phyloP scores from a whole-genome alignment of 2,113 vertebrate species.

The Rafetus swinhoei region DNA sequence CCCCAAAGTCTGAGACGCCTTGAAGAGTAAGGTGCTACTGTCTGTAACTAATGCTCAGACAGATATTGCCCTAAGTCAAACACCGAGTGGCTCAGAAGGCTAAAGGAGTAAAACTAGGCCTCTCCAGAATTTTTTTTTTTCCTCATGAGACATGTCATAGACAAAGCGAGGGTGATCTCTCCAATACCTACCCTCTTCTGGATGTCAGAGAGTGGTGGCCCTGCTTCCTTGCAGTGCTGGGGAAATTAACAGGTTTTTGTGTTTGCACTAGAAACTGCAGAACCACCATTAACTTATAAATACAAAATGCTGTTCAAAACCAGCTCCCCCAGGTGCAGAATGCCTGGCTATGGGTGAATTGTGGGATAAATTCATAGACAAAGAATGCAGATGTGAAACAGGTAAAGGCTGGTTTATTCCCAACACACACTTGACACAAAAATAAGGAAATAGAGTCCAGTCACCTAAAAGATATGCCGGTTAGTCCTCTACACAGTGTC shows the following conservation, averaged over 20 bases:
- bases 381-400: not conserved
- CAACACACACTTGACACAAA: not conserved
- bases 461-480: not conserved
- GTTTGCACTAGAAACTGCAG: not conserved
- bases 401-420: not conserved
- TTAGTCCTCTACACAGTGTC: not conserved
- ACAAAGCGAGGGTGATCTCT: not conserved
- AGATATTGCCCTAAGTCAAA: not conserved
- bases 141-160: not conserved
- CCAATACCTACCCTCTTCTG: not conserved
- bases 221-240: not conserved
- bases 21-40: not conserved
- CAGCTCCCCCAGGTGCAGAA: not conserved
- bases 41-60: not conserved
- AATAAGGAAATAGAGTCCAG: not conserved
- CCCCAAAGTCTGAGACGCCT: not conserved
- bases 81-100: not conserved
- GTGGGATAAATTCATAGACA: not conserved
- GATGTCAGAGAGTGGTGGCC: not conserved
- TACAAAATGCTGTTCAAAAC: not conserved
- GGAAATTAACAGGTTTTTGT: not conserved
- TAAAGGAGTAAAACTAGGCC: not conserved
- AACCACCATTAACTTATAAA: not conserved
- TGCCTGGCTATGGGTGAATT: not conserved
- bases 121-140: too few species aligned